These are phyloP conservation scores for Diachrysia chrysitis DNA, from an alignment of 2,888 invertebrate species.

Conservation along the genomic window DNA sequence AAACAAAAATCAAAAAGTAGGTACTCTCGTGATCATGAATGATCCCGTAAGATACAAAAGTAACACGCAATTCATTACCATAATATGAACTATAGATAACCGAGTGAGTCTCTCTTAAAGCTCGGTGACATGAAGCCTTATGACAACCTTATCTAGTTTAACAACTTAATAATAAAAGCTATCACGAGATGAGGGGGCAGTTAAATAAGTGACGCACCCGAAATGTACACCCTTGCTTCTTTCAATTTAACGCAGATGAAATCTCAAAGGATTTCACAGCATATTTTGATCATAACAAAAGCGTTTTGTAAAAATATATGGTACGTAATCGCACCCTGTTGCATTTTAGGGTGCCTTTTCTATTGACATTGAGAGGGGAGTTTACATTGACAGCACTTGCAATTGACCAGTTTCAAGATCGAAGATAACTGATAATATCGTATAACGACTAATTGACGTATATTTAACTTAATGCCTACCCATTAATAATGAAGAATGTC, in stretches of 20 bases:
- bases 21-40: not conserved
- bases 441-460: slow-evolving; percentile 7
- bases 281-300: slow-evolving; percentile 13
- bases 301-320: slow-evolving; percentile 8
- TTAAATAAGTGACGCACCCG: not conserved
- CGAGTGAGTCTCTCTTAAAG: too few relatives aligned
- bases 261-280: not conserved
- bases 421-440: not conserved
- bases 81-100: not conserved
- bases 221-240: not conserved
- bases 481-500: slow-evolving; percentile 4
- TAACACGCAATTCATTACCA: not conserved
- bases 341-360: slow-evolving; percentile 10
- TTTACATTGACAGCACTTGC: slow-evolving; percentile 11
- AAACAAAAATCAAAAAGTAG: not conserved
- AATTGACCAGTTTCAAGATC: slow-evolving; percentile 10
- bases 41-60: not conserved
- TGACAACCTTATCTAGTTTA: slow-evolving; percentile 4
- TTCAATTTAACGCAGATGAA: not conserved
- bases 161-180: not conserved
- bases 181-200: not conserved
- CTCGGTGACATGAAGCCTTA: not conserved
- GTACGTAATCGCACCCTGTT: slow-evolving; percentile 1
- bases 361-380: slow-evolving; percentile 28
- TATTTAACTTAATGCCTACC: not conserved